Conservation (phyloP, 2,797 vertebrate genomes). For the Valencia hispanica region DNA sequence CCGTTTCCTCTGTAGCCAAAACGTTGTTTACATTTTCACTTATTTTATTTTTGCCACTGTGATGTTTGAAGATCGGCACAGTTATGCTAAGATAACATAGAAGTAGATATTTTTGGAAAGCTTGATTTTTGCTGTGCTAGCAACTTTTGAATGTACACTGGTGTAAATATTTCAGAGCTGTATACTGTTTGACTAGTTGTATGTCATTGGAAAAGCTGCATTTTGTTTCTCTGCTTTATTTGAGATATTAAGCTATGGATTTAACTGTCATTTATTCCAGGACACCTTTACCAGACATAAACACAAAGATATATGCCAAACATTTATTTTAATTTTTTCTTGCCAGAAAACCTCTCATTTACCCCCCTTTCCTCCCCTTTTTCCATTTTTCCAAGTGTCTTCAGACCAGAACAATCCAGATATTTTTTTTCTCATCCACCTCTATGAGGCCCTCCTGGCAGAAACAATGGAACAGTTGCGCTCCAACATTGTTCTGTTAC, state of each 20-base stretch:
- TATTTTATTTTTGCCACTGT: not conserved
- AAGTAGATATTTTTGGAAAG: not conserved
- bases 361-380: too few species aligned
- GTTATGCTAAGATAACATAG: not conserved
- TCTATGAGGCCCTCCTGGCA: constrained; percentile 45
- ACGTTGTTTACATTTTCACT: constrained; percentile 47
- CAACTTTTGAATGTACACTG: constrained; percentile 49
- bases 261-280: constrained; percentile 14
- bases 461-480: constrained; percentile 41
- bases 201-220: constrained; percentile 43
- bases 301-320: not conserved
- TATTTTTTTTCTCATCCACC: constrained; percentile 71
- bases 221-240: constrained; percentile 53
- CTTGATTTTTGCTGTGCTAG: constrained; percentile 15
- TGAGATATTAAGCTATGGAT: constrained; percentile 42
- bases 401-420: constrained; percentile 41
- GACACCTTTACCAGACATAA: not conserved
- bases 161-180: constrained; percentile 69
- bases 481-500: constrained; percentile 55
- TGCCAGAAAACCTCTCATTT: too few species aligned
- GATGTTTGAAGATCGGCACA: not conserved
- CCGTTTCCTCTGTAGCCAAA: constrained; percentile 22
- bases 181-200: constrained; percentile 58
- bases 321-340: too few species aligned
- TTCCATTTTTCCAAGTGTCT: constrained; percentile 32